Conservation (phyloP, 2,113 vertebrate species). For the Chlorocebus sabaeus region DNA sequence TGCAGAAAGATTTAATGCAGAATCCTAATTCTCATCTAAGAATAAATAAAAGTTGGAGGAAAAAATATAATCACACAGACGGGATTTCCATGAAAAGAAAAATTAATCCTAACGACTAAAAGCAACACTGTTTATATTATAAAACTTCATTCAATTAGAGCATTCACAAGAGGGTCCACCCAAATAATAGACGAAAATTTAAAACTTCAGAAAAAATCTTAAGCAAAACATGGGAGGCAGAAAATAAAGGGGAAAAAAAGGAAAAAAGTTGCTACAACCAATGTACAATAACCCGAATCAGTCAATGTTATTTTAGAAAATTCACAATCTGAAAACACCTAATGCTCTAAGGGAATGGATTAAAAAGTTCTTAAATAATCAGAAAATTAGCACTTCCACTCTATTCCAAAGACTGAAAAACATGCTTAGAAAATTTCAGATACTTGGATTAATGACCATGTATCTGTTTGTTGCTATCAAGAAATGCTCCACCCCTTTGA, state of each 20-base stretch:
- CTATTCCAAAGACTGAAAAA: constrained; percentile 51
- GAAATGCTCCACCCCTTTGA: neutral
- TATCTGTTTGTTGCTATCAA: constrained; percentile 43
- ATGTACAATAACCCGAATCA: neutral
- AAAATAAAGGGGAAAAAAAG: neutral
- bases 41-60: constrained; percentile 21
- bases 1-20: constrained; percentile 47
- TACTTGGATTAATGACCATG: constrained; percentile 55
- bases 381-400: constrained; percentile 27
- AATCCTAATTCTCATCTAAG: constrained; percentile 26
- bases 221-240: neutral
- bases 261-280: neutral
- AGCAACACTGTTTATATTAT: constrained; percentile 10
- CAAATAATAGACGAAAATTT: constrained; percentile 27
- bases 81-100: neutral
- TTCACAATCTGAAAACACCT: constrained; percentile 21
- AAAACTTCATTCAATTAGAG: constrained; percentile 8
- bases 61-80: neutral
- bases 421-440: constrained; percentile 50
- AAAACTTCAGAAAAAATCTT: neutral
- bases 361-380: constrained; percentile 39
- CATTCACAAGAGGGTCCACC: constrained; percentile 19
- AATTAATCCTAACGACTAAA: constrained; percentile 45
- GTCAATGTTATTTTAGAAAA: constrained; percentile 17
- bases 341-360: neutral